A percentile compares a stretch with the other conserved stretches of the same genome.
Conservation (phyloP, 2,888 invertebrate genomes). For the Sphaerophoria taeniata region DNA sequence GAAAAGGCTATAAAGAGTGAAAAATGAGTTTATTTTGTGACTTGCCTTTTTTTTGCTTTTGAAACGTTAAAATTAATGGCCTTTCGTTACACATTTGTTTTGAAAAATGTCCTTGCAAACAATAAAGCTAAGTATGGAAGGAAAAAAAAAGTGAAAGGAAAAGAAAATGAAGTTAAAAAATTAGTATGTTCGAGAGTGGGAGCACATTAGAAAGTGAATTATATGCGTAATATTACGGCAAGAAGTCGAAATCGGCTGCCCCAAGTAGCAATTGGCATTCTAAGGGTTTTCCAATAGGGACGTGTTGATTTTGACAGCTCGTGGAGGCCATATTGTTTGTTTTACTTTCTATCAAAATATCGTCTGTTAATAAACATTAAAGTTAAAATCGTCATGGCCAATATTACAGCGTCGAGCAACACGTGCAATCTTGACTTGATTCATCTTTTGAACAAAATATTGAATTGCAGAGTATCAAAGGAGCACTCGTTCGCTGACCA, state of each 20-base stretch:
- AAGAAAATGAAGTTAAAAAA: neutral
- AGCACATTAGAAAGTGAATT: constrained; percentile 15
- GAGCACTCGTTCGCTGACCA: too few species aligned
- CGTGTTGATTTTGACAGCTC: too few species aligned
- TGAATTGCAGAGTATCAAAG: too few species aligned
- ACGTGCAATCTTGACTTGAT: too few species aligned
- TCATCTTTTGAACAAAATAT: too few species aligned
- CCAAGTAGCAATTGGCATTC: neutral
- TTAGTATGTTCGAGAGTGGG: neutral
- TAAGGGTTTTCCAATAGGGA: neutral
- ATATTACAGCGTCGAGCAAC: too few species aligned
- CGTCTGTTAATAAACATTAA: too few species aligned
- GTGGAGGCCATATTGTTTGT: too few species aligned
- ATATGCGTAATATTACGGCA: constrained; percentile 11
- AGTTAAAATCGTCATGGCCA: too few species aligned
- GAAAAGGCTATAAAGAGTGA: constrained; percentile 35
- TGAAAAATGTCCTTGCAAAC: constrained; percentile 23
- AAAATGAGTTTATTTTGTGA: constrained; percentile 43
- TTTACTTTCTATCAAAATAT: too few species aligned
- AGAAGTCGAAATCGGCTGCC: constrained; percentile 2
- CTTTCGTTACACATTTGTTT: constrained; percentile 33
- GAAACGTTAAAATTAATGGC: constrained; percentile 32
- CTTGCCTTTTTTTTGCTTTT: constrained; percentile 1
- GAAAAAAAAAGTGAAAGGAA: neutral
- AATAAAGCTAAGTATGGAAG: too few species aligned